Conservation (phyloP, 2,797 vertebrate genomes). For the Ibycter americanus region DNA sequence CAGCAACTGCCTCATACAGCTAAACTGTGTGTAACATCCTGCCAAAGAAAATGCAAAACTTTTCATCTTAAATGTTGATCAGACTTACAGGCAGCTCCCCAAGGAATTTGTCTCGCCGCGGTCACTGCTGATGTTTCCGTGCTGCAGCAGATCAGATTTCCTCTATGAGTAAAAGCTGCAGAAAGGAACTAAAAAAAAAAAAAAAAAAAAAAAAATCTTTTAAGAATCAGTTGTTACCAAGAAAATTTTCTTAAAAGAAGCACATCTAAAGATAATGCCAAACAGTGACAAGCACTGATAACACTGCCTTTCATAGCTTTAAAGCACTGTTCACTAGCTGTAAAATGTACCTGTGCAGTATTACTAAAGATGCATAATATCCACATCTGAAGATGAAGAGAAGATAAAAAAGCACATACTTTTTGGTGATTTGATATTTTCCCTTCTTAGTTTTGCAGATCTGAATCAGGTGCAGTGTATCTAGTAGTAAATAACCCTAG, state of each 20-base stretch:
- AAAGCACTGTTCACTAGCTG: background rate
- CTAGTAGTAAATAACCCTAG: background rate
- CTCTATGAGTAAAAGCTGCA: constrained; percentile 14
- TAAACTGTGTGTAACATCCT: constrained; percentile 36
- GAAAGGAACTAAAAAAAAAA: background rate
- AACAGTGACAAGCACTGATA: background rate
- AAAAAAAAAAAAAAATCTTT: background rate
- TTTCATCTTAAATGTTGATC: constrained; percentile 47
- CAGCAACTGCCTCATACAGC: background rate
- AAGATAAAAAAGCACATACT: background rate
- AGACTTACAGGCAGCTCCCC: constrained; percentile 58
- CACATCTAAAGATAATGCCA: background rate
- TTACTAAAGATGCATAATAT: background rate
- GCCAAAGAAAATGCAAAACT: constrained; percentile 32
- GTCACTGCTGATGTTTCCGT: background rate
- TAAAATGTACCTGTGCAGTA: background rate
- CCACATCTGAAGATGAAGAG: background rate
- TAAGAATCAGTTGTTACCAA: background rate
- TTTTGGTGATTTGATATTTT: background rate
- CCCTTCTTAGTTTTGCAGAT: background rate
- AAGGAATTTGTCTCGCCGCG: constrained; percentile 33
- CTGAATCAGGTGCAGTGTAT: background rate
- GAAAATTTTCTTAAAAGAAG: background rate
- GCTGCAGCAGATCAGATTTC: constrained; percentile 32
- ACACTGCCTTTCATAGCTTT: background rate